Base-by-base conservation (phyloP, 2,888 invertebrate genomes). In the Lasioglossum zephyrum region DNA sequence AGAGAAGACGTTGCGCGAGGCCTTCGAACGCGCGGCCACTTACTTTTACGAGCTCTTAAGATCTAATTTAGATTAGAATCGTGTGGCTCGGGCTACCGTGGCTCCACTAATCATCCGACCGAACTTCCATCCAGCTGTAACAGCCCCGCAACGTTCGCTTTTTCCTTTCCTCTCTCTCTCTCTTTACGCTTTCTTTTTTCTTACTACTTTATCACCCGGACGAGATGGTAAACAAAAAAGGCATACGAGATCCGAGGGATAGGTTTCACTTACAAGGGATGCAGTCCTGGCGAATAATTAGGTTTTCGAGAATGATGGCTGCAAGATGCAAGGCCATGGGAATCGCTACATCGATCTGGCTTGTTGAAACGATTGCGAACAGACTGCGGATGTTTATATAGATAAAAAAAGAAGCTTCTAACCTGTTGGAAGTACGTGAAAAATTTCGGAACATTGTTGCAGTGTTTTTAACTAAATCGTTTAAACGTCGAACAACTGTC, bases 1-100 rank as follows among this genome's bases (percentile, higher is more conserved):
- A 18, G 69, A 22, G 39, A 69, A 9, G 9, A 44, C 11, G 78
- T 26, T 77, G 88, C 53, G 53, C 77, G 90, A 81, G 66, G 57
- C 76, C 74, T 72, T 31, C 39, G 76, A 77, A 57, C 63, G 57
- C 36, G 22, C 66, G 26, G 82, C 77, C 69, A 85, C 49, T 89
- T 89, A 88, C 88, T 88, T 88, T 87, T 89, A 91, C 88, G 87
- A 88, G 89, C 93, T 92, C 92, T 94, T 92, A 93, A 94, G 94
- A 94, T 94, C 94, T 94, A 94, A 94, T 94, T 94, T 94, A 94
- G 94, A 94, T 94, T 94, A 93, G 91, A 91, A 85, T 82, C 87
- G 86, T 88, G 91, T 88, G 90, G 87, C 83, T 87, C 83, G 85
- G 85, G 90, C 92, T 93, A 93, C 93, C 90, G 93, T 89, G 81